Conservation (phyloP, 2,113 vertebrate genomes). For the Chaenocephalus aceratus region DNA sequence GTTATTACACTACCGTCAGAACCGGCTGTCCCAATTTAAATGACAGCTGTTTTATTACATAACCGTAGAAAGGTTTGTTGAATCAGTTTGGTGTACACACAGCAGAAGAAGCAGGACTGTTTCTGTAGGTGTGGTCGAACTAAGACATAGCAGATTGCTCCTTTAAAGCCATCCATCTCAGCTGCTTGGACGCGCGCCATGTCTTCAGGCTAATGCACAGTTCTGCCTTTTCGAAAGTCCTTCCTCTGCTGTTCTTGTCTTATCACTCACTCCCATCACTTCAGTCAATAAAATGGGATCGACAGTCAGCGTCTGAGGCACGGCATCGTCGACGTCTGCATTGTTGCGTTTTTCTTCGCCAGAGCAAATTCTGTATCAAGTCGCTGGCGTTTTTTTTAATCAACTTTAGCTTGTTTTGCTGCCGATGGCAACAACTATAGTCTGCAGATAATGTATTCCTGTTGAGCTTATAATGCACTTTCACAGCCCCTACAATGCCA, state of each 20-base stretch:
- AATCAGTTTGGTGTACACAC: no score
- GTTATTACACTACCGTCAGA: not conserved
- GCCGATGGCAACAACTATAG: not conserved
- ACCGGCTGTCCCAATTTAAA: not conserved
- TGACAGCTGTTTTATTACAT: no score
- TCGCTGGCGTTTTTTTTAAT: not conserved
- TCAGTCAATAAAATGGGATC: conserved; percentile 11
- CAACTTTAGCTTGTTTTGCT: not conserved
- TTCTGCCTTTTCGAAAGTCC: not conserved
- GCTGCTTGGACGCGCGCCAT: not conserved
- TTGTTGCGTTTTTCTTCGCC: not conserved
- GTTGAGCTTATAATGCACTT: not conserved
- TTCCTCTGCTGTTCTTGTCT: not conserved
- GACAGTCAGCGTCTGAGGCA: conserved; percentile 24
- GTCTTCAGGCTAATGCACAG: not conserved
- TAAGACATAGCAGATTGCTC: not conserved
- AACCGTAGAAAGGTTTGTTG: no score
- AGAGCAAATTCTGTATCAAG: not conserved
- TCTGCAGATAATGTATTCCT: not conserved
- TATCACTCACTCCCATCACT: conserved; percentile 18
- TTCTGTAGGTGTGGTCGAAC: not conserved
- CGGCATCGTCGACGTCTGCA: conserved; percentile 26
- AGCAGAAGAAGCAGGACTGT: not conserved
- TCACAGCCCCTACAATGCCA: no score
- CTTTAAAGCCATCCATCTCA: not conserved